phyloP scores from a whole-genome alignment of 2,113 vertebrate species.

The Tetrax tetrax region DNA sequence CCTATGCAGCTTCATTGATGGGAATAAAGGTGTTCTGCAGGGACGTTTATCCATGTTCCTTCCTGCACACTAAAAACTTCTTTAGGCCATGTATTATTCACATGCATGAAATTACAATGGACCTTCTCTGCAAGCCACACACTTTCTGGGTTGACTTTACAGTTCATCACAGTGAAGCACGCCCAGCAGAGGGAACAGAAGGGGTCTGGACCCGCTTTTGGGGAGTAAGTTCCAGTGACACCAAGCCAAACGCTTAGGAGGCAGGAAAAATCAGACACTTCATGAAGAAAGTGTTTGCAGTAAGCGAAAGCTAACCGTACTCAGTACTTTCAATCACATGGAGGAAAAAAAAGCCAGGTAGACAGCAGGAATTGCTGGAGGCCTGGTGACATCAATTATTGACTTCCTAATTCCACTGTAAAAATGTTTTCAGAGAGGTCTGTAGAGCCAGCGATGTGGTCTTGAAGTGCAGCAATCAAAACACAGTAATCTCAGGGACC shows the following conservation, averaged over 20 bases:
- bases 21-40: not conserved
- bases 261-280: not conserved
- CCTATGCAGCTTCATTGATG: not conserved
- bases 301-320: not conserved
- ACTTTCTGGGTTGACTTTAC: not conserved
- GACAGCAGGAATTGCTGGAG: not conserved
- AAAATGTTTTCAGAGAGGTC: slow-evolving; percentile 7
- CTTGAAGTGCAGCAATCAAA: slow-evolving; percentile 26
- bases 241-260: not conserved
- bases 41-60: not conserved
- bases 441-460: not conserved
- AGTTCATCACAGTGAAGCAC: not conserved
- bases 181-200: not conserved
- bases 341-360: not conserved
- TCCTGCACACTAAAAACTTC: not conserved
- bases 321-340: not conserved
- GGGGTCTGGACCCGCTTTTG: not conserved
- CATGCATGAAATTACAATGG: accelerated
- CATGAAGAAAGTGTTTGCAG: not conserved
- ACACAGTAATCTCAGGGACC: not conserved
- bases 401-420: not conserved
- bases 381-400: not conserved
- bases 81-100: not conserved
- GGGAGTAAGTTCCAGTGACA: not conserved
- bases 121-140: not conserved